These are phyloP conservation scores for Corythaeola cristata DNA, from an alignment of 2,113 vertebrate species.

Conservation along the genomic window DNA sequence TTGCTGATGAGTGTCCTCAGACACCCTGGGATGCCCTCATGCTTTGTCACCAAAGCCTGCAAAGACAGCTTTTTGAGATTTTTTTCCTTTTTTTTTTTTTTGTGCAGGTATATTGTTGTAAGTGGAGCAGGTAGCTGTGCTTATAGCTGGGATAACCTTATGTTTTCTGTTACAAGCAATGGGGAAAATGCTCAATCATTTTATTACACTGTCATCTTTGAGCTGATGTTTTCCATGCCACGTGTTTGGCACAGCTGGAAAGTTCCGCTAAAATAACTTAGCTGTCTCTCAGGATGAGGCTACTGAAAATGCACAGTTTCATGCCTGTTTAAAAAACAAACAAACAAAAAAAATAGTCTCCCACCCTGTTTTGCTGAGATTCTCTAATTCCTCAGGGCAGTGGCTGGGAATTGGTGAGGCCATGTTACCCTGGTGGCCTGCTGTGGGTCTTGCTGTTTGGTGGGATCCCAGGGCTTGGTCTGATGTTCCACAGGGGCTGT, in stretches of 20 bases:
- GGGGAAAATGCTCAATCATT: background rate
- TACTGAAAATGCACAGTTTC: background rate
- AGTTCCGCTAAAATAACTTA: background rate
- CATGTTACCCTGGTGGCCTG: background rate
- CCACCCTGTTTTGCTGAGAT: background rate
- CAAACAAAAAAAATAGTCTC: background rate
- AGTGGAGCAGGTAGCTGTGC: conserved; percentile 19
- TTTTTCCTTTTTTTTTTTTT: background rate
- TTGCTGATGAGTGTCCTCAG: conserved; percentile 40
- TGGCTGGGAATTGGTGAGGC: background rate
- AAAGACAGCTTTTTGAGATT: background rate
- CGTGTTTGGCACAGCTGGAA: background rate
- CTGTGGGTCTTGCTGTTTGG: background rate
- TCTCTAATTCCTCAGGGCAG: background rate
- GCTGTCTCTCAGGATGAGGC: background rate
- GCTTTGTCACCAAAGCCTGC: conserved; percentile 14
- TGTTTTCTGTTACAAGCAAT: background rate
- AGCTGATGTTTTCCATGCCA: background rate
- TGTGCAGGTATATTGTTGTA: background rate
- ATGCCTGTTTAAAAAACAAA: background rate
- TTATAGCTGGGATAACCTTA: background rate
- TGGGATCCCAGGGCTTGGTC: background rate
- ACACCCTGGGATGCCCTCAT: background rate
- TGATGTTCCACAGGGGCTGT: background rate
- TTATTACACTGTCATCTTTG: background rate